Conservation (phyloP, 2,113 vertebrate genomes). For the Rhea americana region DNA sequence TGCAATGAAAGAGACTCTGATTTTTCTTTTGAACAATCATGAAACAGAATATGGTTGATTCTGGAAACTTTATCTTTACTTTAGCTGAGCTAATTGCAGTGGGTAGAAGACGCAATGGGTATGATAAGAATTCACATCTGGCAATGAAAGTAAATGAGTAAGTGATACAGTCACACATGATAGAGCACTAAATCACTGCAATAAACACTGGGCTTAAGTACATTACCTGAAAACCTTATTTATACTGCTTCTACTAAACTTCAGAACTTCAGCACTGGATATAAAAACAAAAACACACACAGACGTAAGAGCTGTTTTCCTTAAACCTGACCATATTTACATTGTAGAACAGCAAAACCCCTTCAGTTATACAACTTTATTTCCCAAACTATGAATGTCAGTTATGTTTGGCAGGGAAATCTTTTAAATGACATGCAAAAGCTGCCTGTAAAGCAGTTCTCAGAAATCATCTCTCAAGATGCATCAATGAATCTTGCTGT, state of each 20-base stretch:
- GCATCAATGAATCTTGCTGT: background rate
- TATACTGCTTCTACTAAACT: background rate
- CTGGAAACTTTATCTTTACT: slow-evolving; percentile 59
- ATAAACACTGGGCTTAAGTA: background rate
- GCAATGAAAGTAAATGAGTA: background rate
- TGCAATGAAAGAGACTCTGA: slow-evolving; percentile 18
- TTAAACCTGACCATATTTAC: background rate
- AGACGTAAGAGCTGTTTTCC: background rate
- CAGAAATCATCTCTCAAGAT: background rate
- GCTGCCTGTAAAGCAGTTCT: background rate
- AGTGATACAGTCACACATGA: background rate
- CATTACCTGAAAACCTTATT: background rate
- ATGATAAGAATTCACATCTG: slow-evolving; percentile 45
- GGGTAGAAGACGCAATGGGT: slow-evolving; percentile 23
- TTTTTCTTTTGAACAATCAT: slow-evolving; percentile 29
- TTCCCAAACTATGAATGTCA: background rate
- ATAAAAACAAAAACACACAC: background rate
- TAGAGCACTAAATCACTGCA: background rate
- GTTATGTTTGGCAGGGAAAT: background rate
- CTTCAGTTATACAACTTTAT: background rate
- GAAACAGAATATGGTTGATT: slow-evolving; percentile 28
- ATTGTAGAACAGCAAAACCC: background rate
- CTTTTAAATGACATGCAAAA: background rate
- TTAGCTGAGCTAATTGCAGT: slow-evolving; percentile 51
- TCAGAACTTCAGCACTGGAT: background rate